Evolutionary conservation across 2,888 invertebrate species (phyloP).

Genomic region (Melanostoma mellinum): DNA sequence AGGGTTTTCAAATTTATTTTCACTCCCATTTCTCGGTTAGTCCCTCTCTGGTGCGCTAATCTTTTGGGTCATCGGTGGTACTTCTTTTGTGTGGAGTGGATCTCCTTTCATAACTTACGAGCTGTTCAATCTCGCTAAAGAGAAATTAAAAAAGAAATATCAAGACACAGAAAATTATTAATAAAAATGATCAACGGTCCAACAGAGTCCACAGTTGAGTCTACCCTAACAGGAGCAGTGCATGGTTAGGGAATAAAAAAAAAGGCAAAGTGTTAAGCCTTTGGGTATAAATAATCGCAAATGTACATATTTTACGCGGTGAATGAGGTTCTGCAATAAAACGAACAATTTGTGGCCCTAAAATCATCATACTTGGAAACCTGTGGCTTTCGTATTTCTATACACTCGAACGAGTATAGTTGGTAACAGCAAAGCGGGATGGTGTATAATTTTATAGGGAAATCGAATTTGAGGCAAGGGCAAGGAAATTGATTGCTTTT

Average conservation of each 20-base stretch:
- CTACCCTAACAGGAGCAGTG: slow-evolving; percentile 65
- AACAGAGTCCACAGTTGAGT: background rate
- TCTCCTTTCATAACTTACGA: slow-evolving; percentile 67
- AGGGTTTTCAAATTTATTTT: slow-evolving; percentile 66
- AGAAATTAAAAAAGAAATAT: slow-evolving; percentile 54
- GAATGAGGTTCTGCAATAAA: slow-evolving; percentile 52
- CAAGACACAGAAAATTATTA: slow-evolving; percentile 57
- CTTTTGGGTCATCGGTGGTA: slow-evolving; percentile 69
- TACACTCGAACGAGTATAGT: background rate
- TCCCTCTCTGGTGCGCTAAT: slow-evolving; percentile 50
- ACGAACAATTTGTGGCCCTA: slow-evolving; percentile 29
- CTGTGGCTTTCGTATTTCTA: slow-evolving; percentile 14
- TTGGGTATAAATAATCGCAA: slow-evolving; percentile 72
- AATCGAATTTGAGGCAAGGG: background rate
- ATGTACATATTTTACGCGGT: slow-evolving; percentile 67
- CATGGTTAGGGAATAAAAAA: slow-evolving; percentile 36
- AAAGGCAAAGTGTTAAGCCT: slow-evolving; percentile 57
- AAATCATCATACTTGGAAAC: slow-evolving; percentile 24
- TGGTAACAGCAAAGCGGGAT: background rate
- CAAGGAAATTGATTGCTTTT: slow-evolving; percentile 73
- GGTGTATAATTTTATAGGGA: background rate
- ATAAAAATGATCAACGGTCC: slow-evolving; percentile 70
- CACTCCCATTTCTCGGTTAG: slow-evolving; percentile 60
- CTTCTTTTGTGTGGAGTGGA: slow-evolving; percentile 24
- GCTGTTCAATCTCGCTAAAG: slow-evolving; percentile 18